A percentile compares a stretch with the other conserved stretches of the same genome.
Evolutionary conservation across 1,140 invertebrate genomes (phyloP).

Genomic region (Drosophila sucinea): DNA sequence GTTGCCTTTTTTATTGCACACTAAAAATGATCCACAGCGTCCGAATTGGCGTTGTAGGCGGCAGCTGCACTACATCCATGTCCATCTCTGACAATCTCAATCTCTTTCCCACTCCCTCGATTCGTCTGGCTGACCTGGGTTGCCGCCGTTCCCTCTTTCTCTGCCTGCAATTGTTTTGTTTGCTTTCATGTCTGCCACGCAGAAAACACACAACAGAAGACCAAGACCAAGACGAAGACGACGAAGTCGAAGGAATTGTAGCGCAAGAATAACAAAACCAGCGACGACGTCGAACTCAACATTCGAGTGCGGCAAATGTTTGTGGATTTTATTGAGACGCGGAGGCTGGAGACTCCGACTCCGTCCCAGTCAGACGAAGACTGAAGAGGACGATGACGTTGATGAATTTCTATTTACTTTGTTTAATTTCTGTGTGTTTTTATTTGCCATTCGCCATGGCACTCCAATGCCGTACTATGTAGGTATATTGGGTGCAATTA

Average conservation of each 20-base stretch:
- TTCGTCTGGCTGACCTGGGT: constrained; percentile 17
- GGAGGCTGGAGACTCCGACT: constrained; percentile 23
- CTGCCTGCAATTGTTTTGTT: constrained; percentile 72
- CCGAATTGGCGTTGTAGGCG: constrained; percentile 36
- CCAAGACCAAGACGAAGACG: constrained; percentile 6
- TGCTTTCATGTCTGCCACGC: constrained; percentile 68
- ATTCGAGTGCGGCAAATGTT: constrained; percentile 53
- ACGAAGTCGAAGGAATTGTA: constrained; percentile 43
- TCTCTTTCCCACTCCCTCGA: neutral
- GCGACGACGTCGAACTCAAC: constrained; percentile 32
- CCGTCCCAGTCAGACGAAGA: constrained; percentile 8
- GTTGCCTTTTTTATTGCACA: constrained; percentile 73
- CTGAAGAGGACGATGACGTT: constrained; percentile 63
- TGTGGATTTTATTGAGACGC: constrained; percentile 71
- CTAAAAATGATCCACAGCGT: constrained; percentile 62
- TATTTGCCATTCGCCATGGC: constrained; percentile 74
- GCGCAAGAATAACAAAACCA: constrained; percentile 65
- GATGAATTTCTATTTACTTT: constrained; percentile 82
- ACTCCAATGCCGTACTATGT: constrained; percentile 41
- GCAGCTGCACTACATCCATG: constrained; percentile 25
- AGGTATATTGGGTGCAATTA: constrained; percentile 74
- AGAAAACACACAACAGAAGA: constrained; percentile 28
- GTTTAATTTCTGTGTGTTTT: constrained; percentile 80
- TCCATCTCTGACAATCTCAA: constrained; percentile 20
- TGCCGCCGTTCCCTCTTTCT: constrained; percentile 29